Evolutionary conservation across 2,113 vertebrate species (phyloP).

Genomic region (Protobothrops mucrosquamatus): DNA sequence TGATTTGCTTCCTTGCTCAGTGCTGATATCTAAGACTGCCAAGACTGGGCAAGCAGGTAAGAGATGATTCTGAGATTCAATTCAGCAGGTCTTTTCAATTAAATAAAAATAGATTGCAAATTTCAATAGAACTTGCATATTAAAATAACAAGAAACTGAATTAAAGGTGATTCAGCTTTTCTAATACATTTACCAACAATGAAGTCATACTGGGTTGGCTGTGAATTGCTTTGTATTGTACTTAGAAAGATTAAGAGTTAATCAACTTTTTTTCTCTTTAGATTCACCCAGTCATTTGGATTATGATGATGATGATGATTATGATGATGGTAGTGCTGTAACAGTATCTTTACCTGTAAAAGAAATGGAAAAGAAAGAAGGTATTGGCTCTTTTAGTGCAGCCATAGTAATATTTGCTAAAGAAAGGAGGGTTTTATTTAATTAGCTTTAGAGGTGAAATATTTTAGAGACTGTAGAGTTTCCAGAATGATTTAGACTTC

Average conservation of each 20-base stretch:
- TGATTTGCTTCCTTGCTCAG: background rate
- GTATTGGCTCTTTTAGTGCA: background rate
- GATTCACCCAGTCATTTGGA: background rate
- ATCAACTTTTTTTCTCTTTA: background rate
- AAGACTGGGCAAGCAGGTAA: background rate
- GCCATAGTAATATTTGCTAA: background rate
- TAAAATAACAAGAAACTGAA: background rate
- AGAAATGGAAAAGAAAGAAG: background rate
- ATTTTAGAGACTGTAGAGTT: background rate
- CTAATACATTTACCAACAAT: background rate
- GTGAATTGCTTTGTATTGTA: background rate
- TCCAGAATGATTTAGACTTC: background rate
- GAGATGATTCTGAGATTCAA: background rate
- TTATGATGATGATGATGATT: background rate
- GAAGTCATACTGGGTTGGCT: background rate
- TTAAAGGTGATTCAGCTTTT: background rate
- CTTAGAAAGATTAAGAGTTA: background rate
- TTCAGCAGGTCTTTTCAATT: background rate
- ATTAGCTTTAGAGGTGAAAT: background rate
- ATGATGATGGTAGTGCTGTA: constrained; percentile 2
- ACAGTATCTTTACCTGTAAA: background rate
- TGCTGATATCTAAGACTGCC: background rate
- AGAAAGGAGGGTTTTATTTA: background rate
- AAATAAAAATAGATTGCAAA: background rate
- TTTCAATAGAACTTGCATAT: background rate